Base-by-base conservation (phyloP, 1,140 invertebrate genomes). In the Tetramorium parvispinum region DNA sequence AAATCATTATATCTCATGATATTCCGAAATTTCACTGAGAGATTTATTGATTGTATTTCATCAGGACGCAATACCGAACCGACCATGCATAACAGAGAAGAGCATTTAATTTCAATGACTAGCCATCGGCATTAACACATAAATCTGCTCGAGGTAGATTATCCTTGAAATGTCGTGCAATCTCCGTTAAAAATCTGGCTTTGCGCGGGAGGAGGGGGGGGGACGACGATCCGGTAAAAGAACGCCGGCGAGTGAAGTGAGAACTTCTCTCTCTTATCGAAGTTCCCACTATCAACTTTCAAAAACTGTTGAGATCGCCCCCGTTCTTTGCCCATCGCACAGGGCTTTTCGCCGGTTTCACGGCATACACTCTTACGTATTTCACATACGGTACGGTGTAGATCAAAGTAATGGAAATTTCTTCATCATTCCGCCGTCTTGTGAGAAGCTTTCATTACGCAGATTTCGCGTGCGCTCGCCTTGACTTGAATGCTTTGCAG, bases 261-360 rank as follows among this genome's bases (percentile, higher is more conserved):
- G 37, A 73, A 83, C 70, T 83, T 83, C 51, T 46, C 46, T 13
- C 46, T 46, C 46, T 53, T 24, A 83, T 61, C 53, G 66, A 82
- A 68, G 55, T 87, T 89, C 71, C 43, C 37, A 43, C 87, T 73
- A 77, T 78, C 83, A 89, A 77, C 85, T 90, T 88, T 89, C 66
- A 86, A 70, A 89, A 92, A 92, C 76, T 92, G 91, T 92, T 88
- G 89, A 92, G 92, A 92, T 92, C 86, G 90, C 89, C 61, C 57
- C 57, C 66, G 73, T 68, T 88, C 85, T 51, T 82, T 88, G 70
- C 85, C 85, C 77, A 76, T 83, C 89, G 61, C 86, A 79, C 82
- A 76, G 55, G 87, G 59, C 82, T 88, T 86, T 91, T 88, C 86
- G 86, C 68, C 63, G 87, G 82, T 90, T 89, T 89, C 65, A 78